A percentile compares a stretch with the other conserved stretches of the same genome.
Evolutionary conservation across 2,888 invertebrate genomes (phyloP).

Genomic region (Stramonita haemastoma): DNA sequence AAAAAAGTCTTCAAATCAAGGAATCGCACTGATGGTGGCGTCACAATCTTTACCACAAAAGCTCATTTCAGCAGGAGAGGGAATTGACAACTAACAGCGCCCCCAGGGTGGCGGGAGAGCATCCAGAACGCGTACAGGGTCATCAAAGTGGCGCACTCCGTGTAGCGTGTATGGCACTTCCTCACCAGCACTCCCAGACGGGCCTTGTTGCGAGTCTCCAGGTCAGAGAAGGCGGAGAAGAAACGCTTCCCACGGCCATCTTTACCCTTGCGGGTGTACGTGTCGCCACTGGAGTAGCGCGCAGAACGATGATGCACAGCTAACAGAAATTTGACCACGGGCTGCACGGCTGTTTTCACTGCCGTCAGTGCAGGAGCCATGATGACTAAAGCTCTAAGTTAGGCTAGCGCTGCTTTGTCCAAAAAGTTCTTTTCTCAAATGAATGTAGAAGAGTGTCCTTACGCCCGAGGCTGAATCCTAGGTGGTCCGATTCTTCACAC

Average conservation of each 20-base stretch:
- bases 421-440: not conserved
- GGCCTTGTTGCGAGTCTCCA: not conserved
- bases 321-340: not conserved
- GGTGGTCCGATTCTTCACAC: no score
- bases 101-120: not conserved
- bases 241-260: not conserved
- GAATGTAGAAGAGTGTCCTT: no score
- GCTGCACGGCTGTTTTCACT: not conserved
- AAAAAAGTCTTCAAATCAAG: no score
- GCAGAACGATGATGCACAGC: not conserved
- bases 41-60: no score
- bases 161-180: not conserved
- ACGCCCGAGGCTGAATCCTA: no score
- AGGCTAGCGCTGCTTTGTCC: not conserved
- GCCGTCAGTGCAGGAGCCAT: not conserved
- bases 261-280: not conserved
- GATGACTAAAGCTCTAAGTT: not conserved
- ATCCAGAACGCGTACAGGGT: not conserved
- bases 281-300: not conserved
- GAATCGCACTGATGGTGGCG: no score
- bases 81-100: not conserved
- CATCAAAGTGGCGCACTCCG: not conserved
- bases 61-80: not conserved
- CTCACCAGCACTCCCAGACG: not conserved
- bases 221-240: not conserved